Conservation (phyloP, 2,797 vertebrate genomes). For the Nasua narica region DNA sequence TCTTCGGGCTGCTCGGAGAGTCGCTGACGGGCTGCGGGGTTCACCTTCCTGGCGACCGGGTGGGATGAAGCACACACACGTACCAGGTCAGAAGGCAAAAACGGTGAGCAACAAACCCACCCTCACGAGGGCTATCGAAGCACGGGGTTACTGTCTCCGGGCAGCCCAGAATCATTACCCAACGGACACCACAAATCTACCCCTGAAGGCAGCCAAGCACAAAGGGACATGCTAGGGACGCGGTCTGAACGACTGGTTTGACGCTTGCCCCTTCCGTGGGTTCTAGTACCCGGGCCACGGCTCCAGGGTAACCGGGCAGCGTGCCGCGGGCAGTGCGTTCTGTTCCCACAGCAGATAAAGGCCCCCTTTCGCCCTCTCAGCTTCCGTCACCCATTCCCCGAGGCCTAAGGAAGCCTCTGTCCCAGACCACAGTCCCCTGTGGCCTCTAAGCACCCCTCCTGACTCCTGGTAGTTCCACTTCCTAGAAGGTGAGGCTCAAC, state of each 20-base stretch:
- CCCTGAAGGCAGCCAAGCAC: background rate
- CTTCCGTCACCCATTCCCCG: background rate
- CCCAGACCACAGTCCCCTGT: background rate
- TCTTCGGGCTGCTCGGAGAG: background rate
- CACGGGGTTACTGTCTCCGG: background rate
- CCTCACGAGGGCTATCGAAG: background rate
- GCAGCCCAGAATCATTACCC: slow-evolving; percentile 6
- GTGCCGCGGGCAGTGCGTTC: background rate
- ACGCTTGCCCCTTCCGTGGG: background rate
- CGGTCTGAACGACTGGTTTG: background rate
- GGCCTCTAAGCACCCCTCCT: background rate
- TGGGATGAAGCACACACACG: accelerated
- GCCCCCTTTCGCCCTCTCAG: background rate
- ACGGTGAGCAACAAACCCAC: background rate
- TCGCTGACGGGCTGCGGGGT: background rate
- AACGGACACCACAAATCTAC: background rate
- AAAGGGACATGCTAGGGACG: background rate
- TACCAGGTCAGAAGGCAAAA: background rate
- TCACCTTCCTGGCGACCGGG: background rate
- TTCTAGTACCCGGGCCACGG: background rate
- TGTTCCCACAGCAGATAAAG: background rate
- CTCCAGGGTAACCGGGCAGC: background rate
- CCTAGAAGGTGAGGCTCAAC: background rate
- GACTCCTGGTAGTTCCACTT: background rate
- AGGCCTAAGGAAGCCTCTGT: background rate